Percentiles rank a stretch among this genome's conserved stretches.
These are phyloP conservation scores for Galemys pyrenaicus DNA, from an alignment of 2,113 vertebrate species.

Conservation along the genomic window DNA sequence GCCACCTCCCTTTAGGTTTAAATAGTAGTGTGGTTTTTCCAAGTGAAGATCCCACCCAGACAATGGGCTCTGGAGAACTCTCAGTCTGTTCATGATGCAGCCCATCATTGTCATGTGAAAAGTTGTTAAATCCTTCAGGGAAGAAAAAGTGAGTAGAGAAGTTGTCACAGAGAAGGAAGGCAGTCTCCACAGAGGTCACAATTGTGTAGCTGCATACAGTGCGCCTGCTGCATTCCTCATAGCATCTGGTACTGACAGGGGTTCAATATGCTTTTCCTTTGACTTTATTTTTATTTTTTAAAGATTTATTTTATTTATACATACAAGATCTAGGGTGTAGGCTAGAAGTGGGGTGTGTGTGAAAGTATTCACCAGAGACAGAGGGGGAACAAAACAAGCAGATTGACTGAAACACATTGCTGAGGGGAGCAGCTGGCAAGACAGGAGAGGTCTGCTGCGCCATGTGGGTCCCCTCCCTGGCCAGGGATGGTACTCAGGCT, in stretches of 20 bases:
- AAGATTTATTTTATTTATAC: no score
- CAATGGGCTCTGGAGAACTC: neutral
- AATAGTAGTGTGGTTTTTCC: neutral
- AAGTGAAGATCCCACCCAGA: neutral
- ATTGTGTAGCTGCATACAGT: neutral
- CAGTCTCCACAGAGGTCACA: neutral
- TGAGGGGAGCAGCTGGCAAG: no score
- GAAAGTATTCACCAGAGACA: no score
- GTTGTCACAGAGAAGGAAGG: conserved; percentile 35
- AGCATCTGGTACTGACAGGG: neutral
- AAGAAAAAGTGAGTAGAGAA: neutral
- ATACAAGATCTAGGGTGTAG: no score
- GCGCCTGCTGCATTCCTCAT: neutral
- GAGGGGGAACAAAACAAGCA: no score
- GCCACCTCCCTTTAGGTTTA: neutral
- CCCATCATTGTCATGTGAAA: neutral
- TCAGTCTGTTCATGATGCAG: neutral
- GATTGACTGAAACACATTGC: no score
- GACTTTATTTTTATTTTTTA: no score
- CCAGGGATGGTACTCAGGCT: no score
- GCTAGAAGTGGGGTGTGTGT: no score
- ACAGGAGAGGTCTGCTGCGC: no score
- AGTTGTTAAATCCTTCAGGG: neutral
- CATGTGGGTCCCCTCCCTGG: no score
- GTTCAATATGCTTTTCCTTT: neutral